Evolutionary conservation across 92 coral and sea anemone genomes (phyloP).

Genomic region (Diadumene lineata): DNA sequence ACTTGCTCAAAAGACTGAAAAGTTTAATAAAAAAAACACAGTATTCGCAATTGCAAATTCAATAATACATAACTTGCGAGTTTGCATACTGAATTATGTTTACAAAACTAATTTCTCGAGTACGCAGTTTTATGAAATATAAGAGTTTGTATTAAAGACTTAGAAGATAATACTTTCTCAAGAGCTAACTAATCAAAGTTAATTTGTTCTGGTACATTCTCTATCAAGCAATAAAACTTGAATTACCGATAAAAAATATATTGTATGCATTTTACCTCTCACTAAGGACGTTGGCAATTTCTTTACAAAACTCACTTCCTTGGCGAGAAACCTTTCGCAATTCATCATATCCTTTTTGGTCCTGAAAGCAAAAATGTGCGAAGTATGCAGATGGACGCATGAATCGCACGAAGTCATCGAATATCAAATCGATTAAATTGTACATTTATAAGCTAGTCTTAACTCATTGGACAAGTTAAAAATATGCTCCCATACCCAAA

Average conservation of each 20-base stretch:
- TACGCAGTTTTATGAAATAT: background rate
- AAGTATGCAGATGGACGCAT: background rate
- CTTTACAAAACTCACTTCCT: conserved; percentile 90
- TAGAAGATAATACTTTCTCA: background rate
- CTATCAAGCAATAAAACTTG: too few relatives aligned
- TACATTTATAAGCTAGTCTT: background rate
- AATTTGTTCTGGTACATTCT: background rate
- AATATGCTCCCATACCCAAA: conserved; percentile 61
- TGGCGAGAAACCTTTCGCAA: conserved; percentile 93
- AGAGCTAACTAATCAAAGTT: background rate
- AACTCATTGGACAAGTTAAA: background rate
- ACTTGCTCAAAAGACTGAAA: too few relatives aligned
- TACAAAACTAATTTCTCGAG: too few relatives aligned
- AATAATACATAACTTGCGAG: too few relatives aligned
- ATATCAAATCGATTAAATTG: background rate
- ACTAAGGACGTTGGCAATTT: conserved; percentile 71
- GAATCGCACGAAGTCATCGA: background rate
- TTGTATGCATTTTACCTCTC: conserved; percentile 67
- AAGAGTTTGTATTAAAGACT: background rate
- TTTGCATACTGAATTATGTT: too few relatives aligned
- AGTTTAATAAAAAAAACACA: too few relatives aligned
- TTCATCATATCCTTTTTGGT: conserved; percentile 92
- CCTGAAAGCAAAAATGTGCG: conserved; percentile 47
- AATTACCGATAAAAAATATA: too few relatives aligned
- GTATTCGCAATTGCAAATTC: too few relatives aligned